Conservation (phyloP, 2,113 vertebrate species). For the Trinectes maculatus region DNA sequence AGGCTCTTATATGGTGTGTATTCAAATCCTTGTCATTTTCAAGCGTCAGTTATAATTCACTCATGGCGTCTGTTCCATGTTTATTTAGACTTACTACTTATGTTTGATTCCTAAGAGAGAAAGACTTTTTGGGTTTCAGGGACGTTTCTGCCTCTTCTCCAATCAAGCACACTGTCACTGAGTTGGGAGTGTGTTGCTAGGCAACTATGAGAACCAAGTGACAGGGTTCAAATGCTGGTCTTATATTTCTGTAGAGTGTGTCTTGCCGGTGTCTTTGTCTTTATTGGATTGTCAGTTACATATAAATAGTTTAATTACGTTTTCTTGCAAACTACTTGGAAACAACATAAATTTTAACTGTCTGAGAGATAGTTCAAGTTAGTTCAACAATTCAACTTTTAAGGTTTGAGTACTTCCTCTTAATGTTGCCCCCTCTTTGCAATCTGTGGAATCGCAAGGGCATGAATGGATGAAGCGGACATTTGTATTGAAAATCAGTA, state of each 20-base stretch:
- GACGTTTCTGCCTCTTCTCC: slow-evolving; percentile 70
- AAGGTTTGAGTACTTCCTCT: background rate
- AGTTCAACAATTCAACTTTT: background rate
- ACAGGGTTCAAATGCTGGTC: slow-evolving; percentile 74
- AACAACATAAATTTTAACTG: background rate
- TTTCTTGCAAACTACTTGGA: slow-evolving; percentile 20
- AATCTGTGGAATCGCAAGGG: background rate
- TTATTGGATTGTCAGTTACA: background rate
- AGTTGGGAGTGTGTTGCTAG: slow-evolving; percentile 79
- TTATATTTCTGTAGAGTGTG: slow-evolving; percentile 47
- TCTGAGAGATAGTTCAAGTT: background rate
- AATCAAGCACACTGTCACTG: slow-evolving; percentile 74
- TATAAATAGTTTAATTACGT: slow-evolving; percentile 16
- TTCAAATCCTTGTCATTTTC: slow-evolving; percentile 30
- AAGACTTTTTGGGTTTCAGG: slow-evolving; percentile 73
- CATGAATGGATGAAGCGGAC: slow-evolving; percentile 8
- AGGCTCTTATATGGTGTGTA: slow-evolving; percentile 34
- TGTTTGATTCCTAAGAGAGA: slow-evolving; percentile 75
- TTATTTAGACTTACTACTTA: slow-evolving; percentile 53
- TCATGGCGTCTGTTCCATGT: slow-evolving; percentile 43
- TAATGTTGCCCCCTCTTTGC: slow-evolving; percentile 24
- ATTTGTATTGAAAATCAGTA: slow-evolving; percentile 36
- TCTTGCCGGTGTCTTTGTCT: slow-evolving; percentile 14
- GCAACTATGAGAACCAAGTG: slow-evolving; percentile 78
- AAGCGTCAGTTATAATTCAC: slow-evolving; percentile 44